Base-by-base conservation (phyloP, 2,888 invertebrate genomes). In the Orgyia antiqua region DNA sequence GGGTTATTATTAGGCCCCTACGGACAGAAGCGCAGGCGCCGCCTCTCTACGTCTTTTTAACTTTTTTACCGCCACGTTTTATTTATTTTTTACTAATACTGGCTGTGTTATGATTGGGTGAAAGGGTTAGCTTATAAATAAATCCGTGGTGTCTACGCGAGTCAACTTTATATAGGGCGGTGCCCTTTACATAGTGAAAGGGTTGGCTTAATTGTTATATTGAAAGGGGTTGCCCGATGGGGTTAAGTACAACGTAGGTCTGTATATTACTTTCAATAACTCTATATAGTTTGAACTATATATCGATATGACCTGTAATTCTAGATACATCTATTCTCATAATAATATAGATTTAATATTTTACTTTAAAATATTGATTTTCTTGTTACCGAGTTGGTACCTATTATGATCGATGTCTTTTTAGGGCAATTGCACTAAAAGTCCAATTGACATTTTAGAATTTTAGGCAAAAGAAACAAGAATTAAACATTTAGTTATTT, bases 1-100 rank as follows among this genome's bases (percentile, higher is more conserved):
- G 84, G 83, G 84, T 84, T 86, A 84, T 82, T 83, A 83, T 70
- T 80, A 78, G 68, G 55, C 60, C 68, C 70, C 68, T 58, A 46
- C 53, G 8, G 41, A 39, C 36, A 54, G 59, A 49, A 49, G 69
- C 72, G 69, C 69, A 67, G 68, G 77, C 75, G 75, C 71, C 66
- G 73, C 66, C 39, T 46, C 45, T 43, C 51, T 17, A 29, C 66
- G 58, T 74, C 73, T 82, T 80, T 23, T 74, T 77, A 70, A 58
- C 62, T 77, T 83, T 83, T 86, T 83, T 80, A 76, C 51, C 48
- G 43, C 4, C 27, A 24, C 8, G 12, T 38, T 52, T 68, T 64
- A 70, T 68, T 64, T 69, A n/a, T 53, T 80, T 79, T 78, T 79
- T 72, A 68, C 49, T 47, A 56, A 40, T 50, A 24, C 39, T 39